Conservation (phyloP, 2,888 invertebrate genomes). For the Chesias legatella region DNA sequence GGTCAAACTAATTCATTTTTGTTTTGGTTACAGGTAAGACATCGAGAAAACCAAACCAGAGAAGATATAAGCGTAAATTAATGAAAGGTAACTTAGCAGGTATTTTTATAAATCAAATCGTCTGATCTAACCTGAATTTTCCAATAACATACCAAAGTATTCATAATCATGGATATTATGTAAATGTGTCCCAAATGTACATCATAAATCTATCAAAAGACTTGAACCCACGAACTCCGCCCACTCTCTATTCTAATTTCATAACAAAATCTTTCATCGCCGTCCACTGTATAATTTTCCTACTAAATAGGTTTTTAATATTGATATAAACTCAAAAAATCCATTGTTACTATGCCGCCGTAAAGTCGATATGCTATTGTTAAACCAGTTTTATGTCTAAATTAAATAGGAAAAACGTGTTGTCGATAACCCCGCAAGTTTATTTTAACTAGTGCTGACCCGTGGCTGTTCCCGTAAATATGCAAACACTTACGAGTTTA, state of each 20-base stretch:
- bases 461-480: no score
- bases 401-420: constrained; percentile 30
- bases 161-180: no score
- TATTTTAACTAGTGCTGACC: not conserved
- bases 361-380: constrained; percentile 27
- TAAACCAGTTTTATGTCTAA: constrained; percentile 28
- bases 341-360: constrained; percentile 22
- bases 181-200: no score
- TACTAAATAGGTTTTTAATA: constrained; percentile 4
- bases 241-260: constrained; percentile 4
- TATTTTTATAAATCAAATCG: no score
- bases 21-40: constrained; percentile 31
- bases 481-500: no score
- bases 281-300: constrained; percentile 6
- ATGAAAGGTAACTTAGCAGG: no score
- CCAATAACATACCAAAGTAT: no score
- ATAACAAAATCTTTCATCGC: constrained; percentile 8
- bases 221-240: constrained; percentile 2
- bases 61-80: no score
- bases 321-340: constrained; percentile 14
- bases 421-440: constrained; percentile 19
- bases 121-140: no score
- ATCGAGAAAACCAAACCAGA: not conserved
- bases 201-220: constrained; percentile 1
- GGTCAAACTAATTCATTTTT: not conserved